These are phyloP conservation scores for Trididemnum clinides DNA, from an alignment of 23 tunicate species.

Conservation along the genomic window DNA sequence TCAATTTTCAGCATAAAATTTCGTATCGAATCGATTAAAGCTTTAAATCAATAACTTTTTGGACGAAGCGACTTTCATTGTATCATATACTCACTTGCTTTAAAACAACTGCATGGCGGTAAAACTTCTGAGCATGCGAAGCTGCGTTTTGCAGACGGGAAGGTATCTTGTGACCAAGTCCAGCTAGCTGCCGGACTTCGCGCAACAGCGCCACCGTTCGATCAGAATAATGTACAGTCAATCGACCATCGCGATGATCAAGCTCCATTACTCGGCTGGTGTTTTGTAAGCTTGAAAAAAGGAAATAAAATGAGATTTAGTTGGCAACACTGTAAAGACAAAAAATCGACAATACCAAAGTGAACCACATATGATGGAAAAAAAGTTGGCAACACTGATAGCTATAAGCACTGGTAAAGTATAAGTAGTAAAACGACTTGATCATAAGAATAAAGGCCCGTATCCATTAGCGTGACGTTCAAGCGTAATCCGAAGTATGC, in stretches of 20 bases:
- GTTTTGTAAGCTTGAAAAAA: conserved; percentile 59
- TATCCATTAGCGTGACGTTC: too few species aligned
- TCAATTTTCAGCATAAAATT: background rate
- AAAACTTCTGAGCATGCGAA: conserved; percentile 81
- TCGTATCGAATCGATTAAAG: background rate
- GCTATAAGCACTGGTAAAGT: too few species aligned
- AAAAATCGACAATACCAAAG: too few species aligned
- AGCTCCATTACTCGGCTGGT: conserved; percentile 92
- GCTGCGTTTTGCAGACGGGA: conserved; percentile 75
- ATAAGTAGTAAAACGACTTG: too few species aligned
- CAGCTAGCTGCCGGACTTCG: conserved; percentile 87
- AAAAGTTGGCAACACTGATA: too few species aligned
- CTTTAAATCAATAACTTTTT: background rate
- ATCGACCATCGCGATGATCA: conserved; percentile 82
- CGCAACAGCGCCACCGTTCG: conserved; percentile 84
- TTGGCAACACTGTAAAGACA: too few species aligned
- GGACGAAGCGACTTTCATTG: too few species aligned
- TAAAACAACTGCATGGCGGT: conserved; percentile 87
- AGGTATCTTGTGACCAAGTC: conserved; percentile 81
- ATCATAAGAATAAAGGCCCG: too few species aligned
- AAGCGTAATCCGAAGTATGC: too few species aligned
- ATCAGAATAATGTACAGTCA: conserved; percentile 86
- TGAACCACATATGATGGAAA: too few species aligned
- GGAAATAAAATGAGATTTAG: background rate
- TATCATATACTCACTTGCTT: conserved; percentile 66